A percentile compares a stretch with the other conserved stretches of the same genome.
phyloP scores from a whole-genome alignment of 2,113 vertebrate species.

The Rissa tridactyla region DNA sequence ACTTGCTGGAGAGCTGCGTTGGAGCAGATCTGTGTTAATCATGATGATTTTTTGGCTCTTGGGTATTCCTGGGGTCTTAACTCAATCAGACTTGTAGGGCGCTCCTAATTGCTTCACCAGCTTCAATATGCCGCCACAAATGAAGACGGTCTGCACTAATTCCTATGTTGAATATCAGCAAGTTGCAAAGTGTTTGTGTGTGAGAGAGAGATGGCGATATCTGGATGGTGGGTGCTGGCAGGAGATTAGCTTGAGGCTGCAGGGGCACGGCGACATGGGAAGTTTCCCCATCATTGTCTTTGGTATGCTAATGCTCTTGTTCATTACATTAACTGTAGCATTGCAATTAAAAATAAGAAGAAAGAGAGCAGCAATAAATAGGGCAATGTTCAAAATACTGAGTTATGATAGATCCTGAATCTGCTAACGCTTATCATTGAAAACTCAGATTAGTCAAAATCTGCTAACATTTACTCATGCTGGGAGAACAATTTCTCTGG shows the following conservation, averaged over 20 bases:
- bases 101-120: neutral
- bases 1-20: neutral
- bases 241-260: neutral
- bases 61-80: neutral
- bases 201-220: neutral
- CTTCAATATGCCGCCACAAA: neutral
- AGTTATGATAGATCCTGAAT: neutral
- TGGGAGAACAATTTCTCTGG: neutral
- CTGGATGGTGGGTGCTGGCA: neutral
- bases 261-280: neutral
- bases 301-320: neutral
- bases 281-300: neutral
- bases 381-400: neutral
- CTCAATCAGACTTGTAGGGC: neutral
- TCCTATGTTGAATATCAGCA: conserved; percentile 9
- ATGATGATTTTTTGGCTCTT: neutral
- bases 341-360: neutral
- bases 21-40: neutral
- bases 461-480: neutral
- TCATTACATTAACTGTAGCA: neutral
- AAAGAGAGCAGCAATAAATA: neutral
- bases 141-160: neutral
- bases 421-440: neutral
- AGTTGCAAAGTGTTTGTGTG: neutral
- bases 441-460: neutral